A percentile compares a stretch with the other conserved stretches of the same genome.
Conservation (phyloP, 2,113 vertebrate genomes). For the Notarius lentiginosus region DNA sequence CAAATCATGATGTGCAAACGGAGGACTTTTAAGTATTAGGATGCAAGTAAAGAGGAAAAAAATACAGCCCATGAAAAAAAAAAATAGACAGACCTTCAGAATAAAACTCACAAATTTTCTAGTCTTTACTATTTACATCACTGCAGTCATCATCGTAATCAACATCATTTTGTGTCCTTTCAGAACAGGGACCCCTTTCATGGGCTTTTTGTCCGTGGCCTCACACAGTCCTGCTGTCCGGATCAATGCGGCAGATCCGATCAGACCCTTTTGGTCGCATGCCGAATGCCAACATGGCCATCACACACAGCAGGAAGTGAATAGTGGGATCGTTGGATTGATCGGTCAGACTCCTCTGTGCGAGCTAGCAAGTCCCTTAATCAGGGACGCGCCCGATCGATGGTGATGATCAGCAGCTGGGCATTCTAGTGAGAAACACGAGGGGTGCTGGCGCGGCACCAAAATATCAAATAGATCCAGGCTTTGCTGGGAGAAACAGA, state of each 20-base stretch:
- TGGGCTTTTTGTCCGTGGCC: slow-evolving; percentile 54
- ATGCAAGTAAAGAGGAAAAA: not conserved
- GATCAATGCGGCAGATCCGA: slow-evolving; percentile 74
- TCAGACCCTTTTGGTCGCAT: slow-evolving; percentile 68
- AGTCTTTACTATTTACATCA: slow-evolving; percentile 46
- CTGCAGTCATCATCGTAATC: slow-evolving; percentile 38
- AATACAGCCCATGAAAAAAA: not conserved
- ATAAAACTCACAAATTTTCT: slow-evolving; percentile 5
- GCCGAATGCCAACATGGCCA: slow-evolving; percentile 76
- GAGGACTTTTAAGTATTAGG: not conserved
- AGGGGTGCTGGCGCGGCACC: slow-evolving; percentile 54
- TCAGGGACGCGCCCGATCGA: slow-evolving; percentile 69
- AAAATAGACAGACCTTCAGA: not conserved
- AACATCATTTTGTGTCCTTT: slow-evolving; percentile 55
- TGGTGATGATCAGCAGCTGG: slow-evolving; percentile 71
- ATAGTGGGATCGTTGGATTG: slow-evolving; percentile 73
- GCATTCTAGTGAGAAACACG: slow-evolving; percentile 56
- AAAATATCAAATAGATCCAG: slow-evolving; percentile 70
- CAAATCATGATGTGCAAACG: not conserved
- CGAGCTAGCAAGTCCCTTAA: slow-evolving; percentile 63
- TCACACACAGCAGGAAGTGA: slow-evolving; percentile 76
- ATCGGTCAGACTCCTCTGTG: slow-evolving; percentile 67
- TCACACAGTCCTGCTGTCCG: slow-evolving; percentile 47
- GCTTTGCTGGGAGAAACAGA: slow-evolving; percentile 52
- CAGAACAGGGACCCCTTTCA: slow-evolving; percentile 40